Evolutionary conservation across 23 tunicate species (phyloP), one percentile per base, ranked within the genome.

Genomic region (Halocynthia roretzi): DNA sequence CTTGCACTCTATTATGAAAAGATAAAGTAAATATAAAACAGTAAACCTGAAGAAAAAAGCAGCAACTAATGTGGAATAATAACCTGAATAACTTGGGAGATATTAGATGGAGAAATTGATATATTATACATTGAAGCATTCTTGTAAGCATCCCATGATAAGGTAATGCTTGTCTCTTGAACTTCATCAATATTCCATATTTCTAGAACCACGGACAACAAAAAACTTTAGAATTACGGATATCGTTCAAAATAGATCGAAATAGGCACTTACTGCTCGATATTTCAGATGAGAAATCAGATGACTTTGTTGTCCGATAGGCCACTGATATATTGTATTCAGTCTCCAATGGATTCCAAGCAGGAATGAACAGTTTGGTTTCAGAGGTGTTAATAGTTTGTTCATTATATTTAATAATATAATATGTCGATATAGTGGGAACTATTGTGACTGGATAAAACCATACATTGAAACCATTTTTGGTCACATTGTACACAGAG

Each of bases 131-230:
- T 0, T 8, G 78, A 8, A 7, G 78, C 78, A 54, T 22, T 54
- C 56, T 74, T 74, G 78, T 74, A 74, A 7, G 78, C 4, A 74
- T 53, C 56, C 78, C 78, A 74, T 54, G 78, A 74, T 8, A 74
- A 74, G 8, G 14, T 2, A 15, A 74, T 21, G 0, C 2, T 10
- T 23, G 56, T 5, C 40, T 54, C 31, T 9, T 22, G 55, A 14
- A 74, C 78, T 44, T 19, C 8, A 10, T 18, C 31, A 7, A 74
- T 64, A 7, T 11, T 74, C 78, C 78, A 74, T 50, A 74, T 74
- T n/a, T 52, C 78, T 74, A 48, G 40, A 67, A 67, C 2, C 4
- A 20, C 21, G 2, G 22, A 58, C 63, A 58, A 58, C n/a, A 58
- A 58, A 15, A 15, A 56, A 58, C 2, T 15, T 58, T 4, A 58